Conservation (phyloP, 2,113 vertebrate genomes). For the Perca flavescens region DNA sequence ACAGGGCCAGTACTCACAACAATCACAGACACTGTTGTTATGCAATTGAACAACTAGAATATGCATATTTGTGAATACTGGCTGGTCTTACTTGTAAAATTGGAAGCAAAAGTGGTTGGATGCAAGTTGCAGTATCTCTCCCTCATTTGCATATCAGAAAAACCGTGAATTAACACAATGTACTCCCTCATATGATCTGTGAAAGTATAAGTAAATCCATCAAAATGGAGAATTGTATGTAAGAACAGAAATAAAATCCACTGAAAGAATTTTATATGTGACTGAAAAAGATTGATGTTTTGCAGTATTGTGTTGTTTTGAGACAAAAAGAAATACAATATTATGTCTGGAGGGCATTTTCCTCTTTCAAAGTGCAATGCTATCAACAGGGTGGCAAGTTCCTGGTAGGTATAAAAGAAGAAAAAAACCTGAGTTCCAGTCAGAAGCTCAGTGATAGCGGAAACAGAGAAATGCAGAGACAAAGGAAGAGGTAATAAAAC, state of each 20-base stretch:
- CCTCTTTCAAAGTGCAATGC: neutral
- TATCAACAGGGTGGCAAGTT: neutral
- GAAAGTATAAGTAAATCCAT: slow-evolving; percentile 38
- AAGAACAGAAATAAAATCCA: neutral
- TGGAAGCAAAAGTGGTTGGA: slow-evolving; percentile 48
- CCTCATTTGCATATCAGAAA: slow-evolving; percentile 42
- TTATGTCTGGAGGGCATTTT: neutral
- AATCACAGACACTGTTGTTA: slow-evolving; percentile 79
- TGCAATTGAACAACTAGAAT: slow-evolving; percentile 73
- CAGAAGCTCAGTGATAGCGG: neutral
- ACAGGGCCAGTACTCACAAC: slow-evolving; percentile 61
- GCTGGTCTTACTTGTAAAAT: slow-evolving; percentile 43
- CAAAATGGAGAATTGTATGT: neutral
- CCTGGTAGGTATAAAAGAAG: neutral
- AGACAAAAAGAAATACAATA: neutral
- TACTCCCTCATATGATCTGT: slow-evolving; percentile 57
- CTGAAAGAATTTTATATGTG: neutral
- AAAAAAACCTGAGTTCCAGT: neutral
- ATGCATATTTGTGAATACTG: slow-evolving; percentile 71
- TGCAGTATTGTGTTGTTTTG: neutral
- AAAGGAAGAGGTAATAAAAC: neutral
- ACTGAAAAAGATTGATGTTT: neutral
- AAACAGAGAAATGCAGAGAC: neutral
- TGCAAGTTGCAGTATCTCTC: slow-evolving; percentile 28
- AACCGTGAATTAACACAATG: slow-evolving; percentile 49